phyloP scores from a whole-genome alignment of 1,140 invertebrate genomes.

The Copidosoma floridanum region DNA sequence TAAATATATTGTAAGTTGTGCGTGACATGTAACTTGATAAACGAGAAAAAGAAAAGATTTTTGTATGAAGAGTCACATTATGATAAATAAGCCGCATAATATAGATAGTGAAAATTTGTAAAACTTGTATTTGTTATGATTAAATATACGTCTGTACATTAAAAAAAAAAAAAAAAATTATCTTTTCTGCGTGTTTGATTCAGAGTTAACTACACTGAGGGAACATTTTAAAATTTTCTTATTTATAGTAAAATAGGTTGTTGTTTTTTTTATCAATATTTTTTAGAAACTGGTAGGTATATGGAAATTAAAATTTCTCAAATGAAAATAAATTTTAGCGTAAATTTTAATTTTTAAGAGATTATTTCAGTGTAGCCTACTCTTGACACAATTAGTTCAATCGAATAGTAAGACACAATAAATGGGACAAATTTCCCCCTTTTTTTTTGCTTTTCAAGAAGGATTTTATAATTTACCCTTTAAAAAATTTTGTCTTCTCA shows the following conservation, averaged over 20 bases:
- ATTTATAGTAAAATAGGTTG: too few species aligned
- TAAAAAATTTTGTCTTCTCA: constrained; percentile 24
- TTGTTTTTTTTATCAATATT: too few species aligned
- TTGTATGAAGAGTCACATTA: not conserved
- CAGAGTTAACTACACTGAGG: constrained; percentile 15
- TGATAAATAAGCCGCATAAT: constrained; percentile 20
- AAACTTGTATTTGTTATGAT: constrained; percentile 17
- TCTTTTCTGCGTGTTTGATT: constrained; percentile 12
- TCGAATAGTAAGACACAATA: constrained; percentile 1
- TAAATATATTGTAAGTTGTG: constrained; percentile 22
- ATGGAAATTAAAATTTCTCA: too few species aligned
- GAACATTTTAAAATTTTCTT: not conserved
- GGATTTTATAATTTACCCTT: not conserved
- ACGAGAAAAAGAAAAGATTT: too few species aligned
- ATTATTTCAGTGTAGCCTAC: constrained; percentile 15
- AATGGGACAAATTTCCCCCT: constrained; percentile 8
- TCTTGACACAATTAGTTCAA: constrained; percentile 1
- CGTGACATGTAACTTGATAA: too few species aligned
- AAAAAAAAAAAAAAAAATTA: not conserved
- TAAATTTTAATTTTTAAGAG: not conserved
- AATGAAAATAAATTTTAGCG: not conserved
- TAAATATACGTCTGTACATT: constrained; percentile 20
- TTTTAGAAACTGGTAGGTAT: too few species aligned
- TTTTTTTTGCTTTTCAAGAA: not conserved
- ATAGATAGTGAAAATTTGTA: constrained; percentile 18